Base-by-base conservation (phyloP, 2,888 invertebrate genomes). In the Thereva nobilitata region DNA sequence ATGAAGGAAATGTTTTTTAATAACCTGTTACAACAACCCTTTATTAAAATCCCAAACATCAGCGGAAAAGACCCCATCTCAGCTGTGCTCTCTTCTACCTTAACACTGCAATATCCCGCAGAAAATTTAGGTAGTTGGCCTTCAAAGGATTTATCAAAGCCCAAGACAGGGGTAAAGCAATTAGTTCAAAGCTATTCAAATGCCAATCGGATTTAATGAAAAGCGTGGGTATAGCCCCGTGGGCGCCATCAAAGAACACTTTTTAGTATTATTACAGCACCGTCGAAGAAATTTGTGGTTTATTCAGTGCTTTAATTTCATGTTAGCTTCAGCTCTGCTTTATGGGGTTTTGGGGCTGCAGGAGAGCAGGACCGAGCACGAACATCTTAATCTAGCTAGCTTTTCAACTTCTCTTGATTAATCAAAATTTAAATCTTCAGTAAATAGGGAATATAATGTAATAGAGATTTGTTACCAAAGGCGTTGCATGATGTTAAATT, bases 121-220 rank as follows among this genome's bases (percentile, higher is more conserved):
- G 50, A 61, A 50, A 61, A 50, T 61, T 50, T 50, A 61, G 50
- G 61, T 61, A 61, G 61, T 61, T 61, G 61, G 50, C 35, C 50
- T 61, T 61, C 61, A 61, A 61, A 61, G 61, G 61, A 61, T 61
- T 61, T 61, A 50, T 61, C 50, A 50, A 61, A 50, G 61, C 50
- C 34, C 50, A 40, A 38, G 41, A 34, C 23, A 23, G 61, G 50
- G 61, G 34, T 50, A 61, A 61, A 61, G 50, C 61, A 61, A 61
- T 61, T 61, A 61, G 61, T 61, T 61, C 9, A 61, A 61, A 61
- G 50, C 61, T 40, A 61, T 61, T 61, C 50, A 61, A 61, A 61
- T 61, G 61, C 61, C 61, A 61, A 61, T 61, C 50, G 61, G 40
- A 61, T 61, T 61, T 61, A 61, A 61, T 61, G 61, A 61, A 61